Base-by-base conservation (phyloP, 1,140 invertebrate genomes). In the Dinoponera quadriceps region DNA sequence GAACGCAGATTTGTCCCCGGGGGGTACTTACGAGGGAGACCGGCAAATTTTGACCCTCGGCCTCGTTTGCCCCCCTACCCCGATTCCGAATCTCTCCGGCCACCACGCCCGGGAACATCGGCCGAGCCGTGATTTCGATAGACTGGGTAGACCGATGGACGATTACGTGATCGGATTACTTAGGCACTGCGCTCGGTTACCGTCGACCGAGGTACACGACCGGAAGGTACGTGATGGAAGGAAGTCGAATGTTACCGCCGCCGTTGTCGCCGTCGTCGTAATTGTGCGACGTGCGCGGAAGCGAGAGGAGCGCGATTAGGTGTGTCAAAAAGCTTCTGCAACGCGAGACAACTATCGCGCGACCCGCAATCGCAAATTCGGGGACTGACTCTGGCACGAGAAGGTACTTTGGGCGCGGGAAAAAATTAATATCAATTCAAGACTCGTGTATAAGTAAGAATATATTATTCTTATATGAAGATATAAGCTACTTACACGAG, bases 1-100 rank as follows among this genome's bases (percentile, higher is more conserved):
- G 89, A 92, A 89, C 90, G 90, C 91, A 85, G 86, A 93, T 93
- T 92, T 90, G 89, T 90, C 92, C 92, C 90, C 84, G 66, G 92
- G 92, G 91, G 85, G 80, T 91, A 90, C 90, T 93, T 91, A 89
- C 83, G 77, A 72, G 49, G 87, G 86, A 90, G 90, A 90, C 62
- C 78, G 73, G 88, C 84, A 91, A 92, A 90, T 91, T 91, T 90
- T 71, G 25, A 87, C 74, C 72, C 81, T 66, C 49, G 7, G 9
- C 38, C 54, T 51, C 57, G 55, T 72, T 65, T 38, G 51, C 20
- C 44, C 66, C 44, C 57, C 33, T 73, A 78, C 51, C 29, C 20
- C 71, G 14, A 33, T 59, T 22, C 51, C 22, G 59, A 88, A 88
- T 85, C 82, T 85, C 62, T 22, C 20, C 16, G 16, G 38, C 14